Evolutionary conservation across 2,113 vertebrate genomes (phyloP).

Genomic region (Ardeotis arabs): DNA sequence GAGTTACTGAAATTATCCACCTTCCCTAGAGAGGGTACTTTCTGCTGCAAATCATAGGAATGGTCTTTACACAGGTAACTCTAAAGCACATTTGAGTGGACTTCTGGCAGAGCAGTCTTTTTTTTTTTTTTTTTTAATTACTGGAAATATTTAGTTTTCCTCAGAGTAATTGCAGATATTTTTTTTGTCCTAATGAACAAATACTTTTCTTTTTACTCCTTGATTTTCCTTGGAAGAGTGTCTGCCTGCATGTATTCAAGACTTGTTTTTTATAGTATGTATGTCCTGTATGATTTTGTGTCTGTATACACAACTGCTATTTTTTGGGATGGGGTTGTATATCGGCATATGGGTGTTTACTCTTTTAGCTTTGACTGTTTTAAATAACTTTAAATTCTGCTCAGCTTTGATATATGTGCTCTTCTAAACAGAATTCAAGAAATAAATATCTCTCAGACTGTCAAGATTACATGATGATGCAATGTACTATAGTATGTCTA

Average conservation of each 20-base stretch:
- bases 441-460: background rate
- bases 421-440: background rate
- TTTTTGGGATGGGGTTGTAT: background rate
- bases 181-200: background rate
- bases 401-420: background rate
- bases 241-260: background rate
- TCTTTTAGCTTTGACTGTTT: background rate
- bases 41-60: background rate
- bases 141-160: background rate
- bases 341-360: background rate
- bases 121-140: background rate
- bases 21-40: background rate
- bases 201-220: background rate
- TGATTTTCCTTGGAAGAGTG: background rate
- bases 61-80: background rate
- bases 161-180: background rate
- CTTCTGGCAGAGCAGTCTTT: background rate
- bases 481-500: background rate
- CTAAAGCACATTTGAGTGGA: background rate
- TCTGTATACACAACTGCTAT: background rate
- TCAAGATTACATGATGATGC: background rate
- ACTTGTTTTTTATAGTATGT: background rate
- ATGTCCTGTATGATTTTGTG: background rate
- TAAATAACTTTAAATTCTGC: background rate
- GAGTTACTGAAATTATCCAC: background rate